Evolutionary conservation across 2,888 invertebrate genomes (phyloP).

Genomic region (Cetonia aurata): DNA sequence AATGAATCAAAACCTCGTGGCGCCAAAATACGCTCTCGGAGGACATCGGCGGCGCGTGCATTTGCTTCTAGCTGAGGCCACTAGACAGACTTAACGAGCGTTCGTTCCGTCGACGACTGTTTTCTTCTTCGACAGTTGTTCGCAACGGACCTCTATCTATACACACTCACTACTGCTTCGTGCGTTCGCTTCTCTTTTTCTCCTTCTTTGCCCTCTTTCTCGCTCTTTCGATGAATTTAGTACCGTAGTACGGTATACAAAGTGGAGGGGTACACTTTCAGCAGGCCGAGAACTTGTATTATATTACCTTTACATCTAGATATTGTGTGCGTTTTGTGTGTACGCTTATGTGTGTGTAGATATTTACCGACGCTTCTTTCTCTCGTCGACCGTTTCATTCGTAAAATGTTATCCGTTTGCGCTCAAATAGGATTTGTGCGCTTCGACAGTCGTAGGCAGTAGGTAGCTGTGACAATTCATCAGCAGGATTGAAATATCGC

Average conservation of each 20-base stretch:
- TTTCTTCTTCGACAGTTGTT: constrained; percentile 43
- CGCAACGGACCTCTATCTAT: constrained; percentile 39
- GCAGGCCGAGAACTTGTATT: constrained; percentile 31
- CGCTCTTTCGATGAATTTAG: constrained; percentile 11
- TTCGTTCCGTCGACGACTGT: constrained; percentile 41
- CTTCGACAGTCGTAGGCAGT: constrained; percentile 20
- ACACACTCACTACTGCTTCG: constrained; percentile 20
- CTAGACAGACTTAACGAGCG: constrained; percentile 35
- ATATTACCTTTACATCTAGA: constrained; percentile 30
- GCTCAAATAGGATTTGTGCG: constrained; percentile 23
- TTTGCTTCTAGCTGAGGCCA: constrained; percentile 29
- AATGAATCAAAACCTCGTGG: constrained; percentile 18
- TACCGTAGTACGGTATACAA: constrained; percentile 8
- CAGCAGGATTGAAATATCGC: too few species aligned
- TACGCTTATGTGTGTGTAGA: constrained; percentile 9
- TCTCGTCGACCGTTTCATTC: constrained; percentile 7
- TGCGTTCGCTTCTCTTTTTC: constrained; percentile 11
- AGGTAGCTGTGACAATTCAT: constrained; percentile 4
- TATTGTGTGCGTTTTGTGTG: constrained; percentile 13
- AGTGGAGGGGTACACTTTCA: constrained; percentile 9
- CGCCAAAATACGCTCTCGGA: constrained; percentile 24
- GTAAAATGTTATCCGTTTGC: constrained; percentile 20
- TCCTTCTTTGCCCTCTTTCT: constrained; percentile 16
- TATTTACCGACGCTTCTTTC: constrained; percentile 1
- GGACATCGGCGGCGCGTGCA: constrained; percentile 32